Evolutionary conservation across 2,113 vertebrate genomes (phyloP), one percentile per base, ranked within the genome.

Genomic region (Sigmodon hispidus): DNA sequence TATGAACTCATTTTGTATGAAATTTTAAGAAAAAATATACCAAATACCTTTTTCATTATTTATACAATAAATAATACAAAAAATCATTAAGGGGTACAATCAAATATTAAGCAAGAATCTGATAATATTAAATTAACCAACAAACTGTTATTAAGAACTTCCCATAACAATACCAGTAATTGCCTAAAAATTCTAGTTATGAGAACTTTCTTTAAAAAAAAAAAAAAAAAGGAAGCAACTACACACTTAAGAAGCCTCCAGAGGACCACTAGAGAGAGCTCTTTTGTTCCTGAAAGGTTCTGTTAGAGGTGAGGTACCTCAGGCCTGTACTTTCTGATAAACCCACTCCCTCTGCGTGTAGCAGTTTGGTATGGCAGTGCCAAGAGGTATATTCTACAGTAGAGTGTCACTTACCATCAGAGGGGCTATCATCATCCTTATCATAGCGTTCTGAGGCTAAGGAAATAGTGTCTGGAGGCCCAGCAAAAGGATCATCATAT

Each of bases 361-460:
- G 85, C 92, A 91, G 88, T 85, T 94, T 94, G 93, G 76, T 67
- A 90, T 26, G 73, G 94, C 97, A 96, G 87, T 50, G 88, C 86
- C 72, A 95, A 97, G 89, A 90, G 89, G 93, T 67, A 65, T 0
- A 55, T 69, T 94, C n/a, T 79, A 90, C 70, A 87, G 87, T 91
- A 96, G 98, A 98, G 77, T 69, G 87, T n/a, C 96, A 98, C 99
- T 75, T 98, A 99, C 99, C 99, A 95, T 99, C 99, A 77, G 97
- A 98, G 11, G 96, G 95, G 1, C 90, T 88, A 55, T 99, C 99
- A 4, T 99, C 99, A 26, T 99, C 99, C 96, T 99, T 99, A 98
- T 99, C 99, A 0, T 89, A 98, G 55, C 98, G 99, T 92, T 99
- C 99, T 0, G 99, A 99, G 55, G 98, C 98, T 97, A 99, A 87